Conservation (phyloP, 1,140 invertebrate species). For the Drosophila asahinai region DNA sequence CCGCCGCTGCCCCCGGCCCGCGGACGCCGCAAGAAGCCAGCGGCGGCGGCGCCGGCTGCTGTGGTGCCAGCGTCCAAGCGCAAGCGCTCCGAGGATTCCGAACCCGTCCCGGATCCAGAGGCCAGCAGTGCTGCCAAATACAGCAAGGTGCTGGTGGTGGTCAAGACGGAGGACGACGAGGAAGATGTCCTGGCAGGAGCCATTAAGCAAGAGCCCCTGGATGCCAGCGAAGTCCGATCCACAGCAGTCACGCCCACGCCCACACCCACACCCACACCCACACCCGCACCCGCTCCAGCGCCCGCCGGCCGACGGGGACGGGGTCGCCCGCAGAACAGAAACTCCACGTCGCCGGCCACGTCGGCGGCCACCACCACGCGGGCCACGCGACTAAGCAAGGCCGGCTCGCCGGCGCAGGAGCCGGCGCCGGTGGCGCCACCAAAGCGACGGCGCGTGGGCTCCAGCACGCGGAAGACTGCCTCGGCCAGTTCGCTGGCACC, state of each 20-base stretch:
- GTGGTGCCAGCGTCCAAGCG: constrained; percentile 56
- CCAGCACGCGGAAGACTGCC: constrained; percentile 57
- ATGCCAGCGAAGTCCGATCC: constrained; percentile 49
- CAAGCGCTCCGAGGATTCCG: constrained; percentile 66
- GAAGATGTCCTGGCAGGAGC: constrained; percentile 20
- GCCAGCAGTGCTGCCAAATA: constrained; percentile 50
- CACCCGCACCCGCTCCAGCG: constrained; percentile 10
- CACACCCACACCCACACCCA: constrained; percentile 10
- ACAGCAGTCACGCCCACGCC: constrained; percentile 17
- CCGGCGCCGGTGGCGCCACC: constrained; percentile 40
- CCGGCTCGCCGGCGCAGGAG: constrained; percentile 61
- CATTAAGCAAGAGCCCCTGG: constrained; percentile 69
- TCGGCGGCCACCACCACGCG: constrained; percentile 54
- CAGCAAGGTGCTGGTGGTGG: constrained; percentile 64
- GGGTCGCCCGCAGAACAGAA: constrained; percentile 48
- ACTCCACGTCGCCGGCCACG: constrained; percentile 28
- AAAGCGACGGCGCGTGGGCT: constrained; percentile 57
- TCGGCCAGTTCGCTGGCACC: constrained; percentile 59
- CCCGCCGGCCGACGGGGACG: constrained; percentile 55
- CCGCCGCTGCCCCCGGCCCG: constrained; percentile 22
- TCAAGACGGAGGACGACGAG: constrained; percentile 10
- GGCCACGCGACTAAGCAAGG: constrained; percentile 73
- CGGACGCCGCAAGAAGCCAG: constrained; percentile 42
- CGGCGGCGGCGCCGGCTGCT: constrained; percentile 1
- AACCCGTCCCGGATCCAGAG: constrained; percentile 11